Percentiles rank a stretch among this genome's conserved stretches.
Conservation (phyloP, 2,888 invertebrate species). For the Chymomyza fuscimana region DNA sequence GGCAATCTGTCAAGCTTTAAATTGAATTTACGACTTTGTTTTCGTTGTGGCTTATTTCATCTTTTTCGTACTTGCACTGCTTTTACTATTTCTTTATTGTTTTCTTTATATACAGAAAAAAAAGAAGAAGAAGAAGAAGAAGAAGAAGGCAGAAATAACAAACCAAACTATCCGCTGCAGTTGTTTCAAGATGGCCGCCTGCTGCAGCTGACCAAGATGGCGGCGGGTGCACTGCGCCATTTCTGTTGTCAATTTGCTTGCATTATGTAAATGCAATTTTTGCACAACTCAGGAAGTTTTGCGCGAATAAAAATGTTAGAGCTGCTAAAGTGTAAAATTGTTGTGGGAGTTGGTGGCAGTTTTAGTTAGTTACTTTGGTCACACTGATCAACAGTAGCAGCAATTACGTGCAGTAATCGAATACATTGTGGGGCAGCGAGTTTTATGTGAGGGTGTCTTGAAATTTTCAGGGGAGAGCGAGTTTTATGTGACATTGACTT, state of each 20-base stretch:
- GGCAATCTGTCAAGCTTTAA: conserved; percentile 78
- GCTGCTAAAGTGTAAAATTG: background rate
- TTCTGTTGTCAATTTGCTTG: conserved; percentile 62
- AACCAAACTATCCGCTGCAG: conserved; percentile 49
- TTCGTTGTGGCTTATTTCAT: conserved; percentile 68
- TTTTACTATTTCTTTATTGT: conserved; percentile 51
- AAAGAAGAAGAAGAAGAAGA: too few species aligned
- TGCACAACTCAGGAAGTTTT: conserved; percentile 31
- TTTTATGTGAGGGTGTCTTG: background rate
- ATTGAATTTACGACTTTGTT: conserved; percentile 77
- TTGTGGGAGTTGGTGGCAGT: background rate
- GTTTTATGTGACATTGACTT: too few species aligned
- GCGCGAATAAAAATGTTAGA: background rate
- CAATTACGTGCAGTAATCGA: background rate
- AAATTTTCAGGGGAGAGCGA: too few species aligned
- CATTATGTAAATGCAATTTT: conserved; percentile 72
- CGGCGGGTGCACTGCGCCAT: conserved; percentile 23
- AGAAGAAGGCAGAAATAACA: conserved; percentile 49
- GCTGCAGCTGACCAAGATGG: background rate
- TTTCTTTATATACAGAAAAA: conserved; percentile 30
- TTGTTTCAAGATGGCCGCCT: conserved; percentile 2
- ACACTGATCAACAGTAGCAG: background rate
- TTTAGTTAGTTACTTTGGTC: background rate
- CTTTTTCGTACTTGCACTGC: conserved; percentile 30
- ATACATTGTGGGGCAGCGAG: background rate